These are phyloP conservation scores for Struthidea cinerea DNA, from an alignment of 2,113 vertebrate species.

Conservation along the genomic window DNA sequence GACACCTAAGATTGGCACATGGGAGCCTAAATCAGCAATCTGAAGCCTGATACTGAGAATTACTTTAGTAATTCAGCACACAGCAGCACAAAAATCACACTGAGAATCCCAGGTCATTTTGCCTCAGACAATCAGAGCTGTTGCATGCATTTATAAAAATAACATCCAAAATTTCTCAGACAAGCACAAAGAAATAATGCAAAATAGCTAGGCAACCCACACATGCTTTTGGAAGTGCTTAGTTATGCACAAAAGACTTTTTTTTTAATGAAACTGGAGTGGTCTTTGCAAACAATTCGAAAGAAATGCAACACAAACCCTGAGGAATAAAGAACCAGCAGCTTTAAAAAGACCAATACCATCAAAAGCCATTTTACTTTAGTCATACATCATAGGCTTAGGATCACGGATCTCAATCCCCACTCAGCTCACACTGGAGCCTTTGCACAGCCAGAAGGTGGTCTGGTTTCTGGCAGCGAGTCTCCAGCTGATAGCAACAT, in stretches of 20 bases:
- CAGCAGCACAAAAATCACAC: neutral
- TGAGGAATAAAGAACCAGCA: neutral
- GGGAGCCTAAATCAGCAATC: neutral
- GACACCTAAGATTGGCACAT: neutral
- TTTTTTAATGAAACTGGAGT: neutral
- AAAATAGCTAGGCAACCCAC: neutral
- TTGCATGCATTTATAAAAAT: neutral
- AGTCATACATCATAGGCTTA: neutral
- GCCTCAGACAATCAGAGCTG: neutral
- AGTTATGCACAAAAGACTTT: neutral
- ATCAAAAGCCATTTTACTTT: neutral
- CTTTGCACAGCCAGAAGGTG: neutral
- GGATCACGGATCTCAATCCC: neutral
- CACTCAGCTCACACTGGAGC: neutral
- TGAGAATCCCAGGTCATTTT: neutral
- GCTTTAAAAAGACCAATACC: neutral
- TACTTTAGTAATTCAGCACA: neutral
- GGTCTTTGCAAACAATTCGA: neutral
- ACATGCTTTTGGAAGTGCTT: neutral
- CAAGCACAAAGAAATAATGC: neutral
- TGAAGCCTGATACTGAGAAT: neutral
- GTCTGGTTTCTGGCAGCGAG: neutral
- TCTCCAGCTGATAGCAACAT: neutral
- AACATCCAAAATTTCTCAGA: neutral
- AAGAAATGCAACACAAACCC: neutral